Evolutionary conservation across 2,888 invertebrate species (phyloP).

Genomic region (Heteropelma amictum): DNA sequence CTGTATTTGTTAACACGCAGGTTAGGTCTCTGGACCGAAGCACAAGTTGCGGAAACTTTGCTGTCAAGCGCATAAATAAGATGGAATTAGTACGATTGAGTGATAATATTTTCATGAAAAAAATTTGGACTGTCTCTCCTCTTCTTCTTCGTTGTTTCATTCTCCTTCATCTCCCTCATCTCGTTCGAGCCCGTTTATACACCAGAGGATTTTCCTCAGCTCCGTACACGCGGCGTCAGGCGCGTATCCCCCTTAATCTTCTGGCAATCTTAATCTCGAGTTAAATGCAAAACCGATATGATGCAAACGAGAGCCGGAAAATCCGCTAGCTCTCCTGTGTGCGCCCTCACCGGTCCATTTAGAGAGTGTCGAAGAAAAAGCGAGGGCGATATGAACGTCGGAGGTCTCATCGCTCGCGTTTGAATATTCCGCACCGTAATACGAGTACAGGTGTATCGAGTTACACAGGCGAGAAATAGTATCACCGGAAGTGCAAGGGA

Average conservation of each 20-base stretch:
- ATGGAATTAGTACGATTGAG: no score
- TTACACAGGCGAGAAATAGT: no score
- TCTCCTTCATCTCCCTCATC: not conserved
- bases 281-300: slow-evolving; percentile 72
- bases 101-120: no score
- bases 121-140: no score
- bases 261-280: slow-evolving; percentile 71
- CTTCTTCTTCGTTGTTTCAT: no score
- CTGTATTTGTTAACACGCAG: slow-evolving; percentile 47
- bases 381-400: not conserved
- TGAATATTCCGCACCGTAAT: no score
- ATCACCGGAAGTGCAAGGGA: no score
- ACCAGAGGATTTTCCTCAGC: slow-evolving; percentile 8
- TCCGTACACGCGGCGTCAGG: slow-evolving; percentile 51
- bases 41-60: no score
- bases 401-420: no score
- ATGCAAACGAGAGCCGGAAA: slow-evolving; percentile 69
- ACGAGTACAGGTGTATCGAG: no score
- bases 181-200: not conserved
- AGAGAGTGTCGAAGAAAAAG: not conserved
- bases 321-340: slow-evolving; percentile 57
- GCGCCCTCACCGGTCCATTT: not conserved
- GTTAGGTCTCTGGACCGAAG: slow-evolving; percentile 9
- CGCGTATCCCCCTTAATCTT: slow-evolving; percentile 66
- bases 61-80: no score